Evolutionary conservation across 2,113 vertebrate species (phyloP), one percentile per base, ranked within the genome.

Genomic region (Piaya cayana): DNA sequence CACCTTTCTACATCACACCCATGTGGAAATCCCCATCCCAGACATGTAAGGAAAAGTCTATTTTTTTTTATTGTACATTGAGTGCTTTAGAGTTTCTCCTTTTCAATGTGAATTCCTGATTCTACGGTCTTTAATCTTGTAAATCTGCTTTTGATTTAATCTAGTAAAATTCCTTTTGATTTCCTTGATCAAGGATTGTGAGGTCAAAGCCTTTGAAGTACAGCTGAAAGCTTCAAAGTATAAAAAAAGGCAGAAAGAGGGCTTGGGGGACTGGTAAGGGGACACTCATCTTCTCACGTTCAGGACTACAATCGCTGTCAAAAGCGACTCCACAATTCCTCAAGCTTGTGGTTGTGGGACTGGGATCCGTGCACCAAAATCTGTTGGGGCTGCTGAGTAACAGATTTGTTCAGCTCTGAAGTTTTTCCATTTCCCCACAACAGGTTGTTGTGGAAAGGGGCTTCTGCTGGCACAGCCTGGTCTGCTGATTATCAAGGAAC

Each of bases 141-240:
- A 90, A 93, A 95, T 85, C 83, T 83, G 32, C 70, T 91, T 92
- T 94, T 92, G 88, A 96, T 94, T 88, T 88, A 86, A 95, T 91
- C 79, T 92, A 65, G 47, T 77, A 76, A 85, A 78, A 93, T 94
- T 96, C 75, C 43, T 91, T 93, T 93, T 94, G 69, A 78, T 95
- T 89, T 92, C 29, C 69, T 85, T 89, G 82, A 88, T 95, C 67
- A 93, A 93, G 82, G 47, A 63, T 53, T 84, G 79, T 2, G 3
- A 32, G 80, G 87, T 90, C 89, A 95, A 63, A 93, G 86, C 69
- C 70, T 96, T 91, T 94, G 93, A 95, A 91, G 90, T 45, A 43
- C 15, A 72, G 36, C 67, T 80, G 81, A 63, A 82, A 88, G 70
- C 84, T 86, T 83, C 70, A 30, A 91, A 94, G 58, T 30, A 55